These are phyloP conservation scores for Pangasius larnaudii DNA, from an alignment of 2,797 vertebrate genomes.

Conservation along the genomic window DNA sequence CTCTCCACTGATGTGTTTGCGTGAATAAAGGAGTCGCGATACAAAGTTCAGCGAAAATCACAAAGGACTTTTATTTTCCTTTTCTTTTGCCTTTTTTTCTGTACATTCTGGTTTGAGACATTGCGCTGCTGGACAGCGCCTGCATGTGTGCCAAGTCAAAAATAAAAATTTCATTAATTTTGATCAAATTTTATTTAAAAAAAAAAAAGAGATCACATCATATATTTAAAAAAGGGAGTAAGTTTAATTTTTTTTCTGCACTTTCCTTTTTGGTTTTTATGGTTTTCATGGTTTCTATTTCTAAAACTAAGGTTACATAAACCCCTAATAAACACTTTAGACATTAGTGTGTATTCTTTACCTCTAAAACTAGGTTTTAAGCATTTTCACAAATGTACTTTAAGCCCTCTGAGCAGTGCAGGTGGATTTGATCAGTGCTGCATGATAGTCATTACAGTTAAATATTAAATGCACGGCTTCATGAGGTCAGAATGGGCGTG, in stretches of 20 bases:
- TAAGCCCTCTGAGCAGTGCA: background rate
- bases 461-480: background rate
- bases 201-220: too few relatives aligned
- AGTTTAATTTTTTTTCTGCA: too few relatives aligned
- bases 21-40: background rate
- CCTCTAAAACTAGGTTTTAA: background rate
- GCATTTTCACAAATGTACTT: background rate
- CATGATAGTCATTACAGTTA: background rate
- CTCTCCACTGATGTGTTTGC: too few relatives aligned
- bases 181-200: too few relatives aligned
- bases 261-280: too few relatives aligned
- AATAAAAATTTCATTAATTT: too few relatives aligned
- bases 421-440: background rate
- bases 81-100: background rate
- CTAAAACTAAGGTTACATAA: background rate
- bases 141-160: too few relatives aligned
- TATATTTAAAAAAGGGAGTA: too few relatives aligned
- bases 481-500: constrained; percentile 5
- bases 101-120: too few relatives aligned
- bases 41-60: background rate
- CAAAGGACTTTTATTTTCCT: too few relatives aligned
- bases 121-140: too few relatives aligned
- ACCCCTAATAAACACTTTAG: background rate
- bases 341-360: background rate
- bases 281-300: background rate